These are phyloP conservation scores for Cichladusa arquata DNA, from an alignment of 2,113 vertebrate species.

Conservation along the genomic window DNA sequence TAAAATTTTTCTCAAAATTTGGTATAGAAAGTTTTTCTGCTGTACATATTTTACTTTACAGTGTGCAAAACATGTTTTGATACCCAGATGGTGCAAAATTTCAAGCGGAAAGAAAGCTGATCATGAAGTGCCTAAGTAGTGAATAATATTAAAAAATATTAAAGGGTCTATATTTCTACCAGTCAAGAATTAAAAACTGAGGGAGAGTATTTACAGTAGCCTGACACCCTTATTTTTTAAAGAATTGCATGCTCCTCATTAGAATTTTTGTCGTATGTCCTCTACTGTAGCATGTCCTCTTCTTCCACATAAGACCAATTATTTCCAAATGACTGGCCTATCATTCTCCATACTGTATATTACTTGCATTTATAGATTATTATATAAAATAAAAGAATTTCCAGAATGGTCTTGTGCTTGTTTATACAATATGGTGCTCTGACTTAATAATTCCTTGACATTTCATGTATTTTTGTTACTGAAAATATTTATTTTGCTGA, in stretches of 20 bases:
- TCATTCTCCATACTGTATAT: not conserved
- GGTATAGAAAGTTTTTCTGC: not conserved
- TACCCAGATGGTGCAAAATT: not conserved
- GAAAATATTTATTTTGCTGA: slow-evolving; percentile 33
- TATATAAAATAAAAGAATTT: not conserved
- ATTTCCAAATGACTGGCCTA: not conserved
- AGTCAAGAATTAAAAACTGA: not conserved
- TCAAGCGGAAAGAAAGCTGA: not conserved
- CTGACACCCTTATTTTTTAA: not conserved
- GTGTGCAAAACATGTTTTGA: not conserved
- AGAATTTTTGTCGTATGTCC: not conserved
- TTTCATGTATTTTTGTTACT: not conserved
- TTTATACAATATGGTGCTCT: not conserved
- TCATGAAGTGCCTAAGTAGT: not conserved
- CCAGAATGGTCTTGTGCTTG: not conserved
- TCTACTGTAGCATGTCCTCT: not conserved
- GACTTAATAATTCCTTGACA: not conserved
- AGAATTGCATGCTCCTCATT: not conserved
- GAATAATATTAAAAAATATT: not conserved
- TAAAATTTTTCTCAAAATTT: not conserved
- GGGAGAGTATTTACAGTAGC: not conserved
- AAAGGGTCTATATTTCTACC: not conserved
- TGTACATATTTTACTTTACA: not conserved
- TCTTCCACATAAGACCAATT: not conserved
- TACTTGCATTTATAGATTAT: not conserved